Conservation (phyloP, 35 echinoderm and acorn worm genomes). For the Antedon bifida region DNA sequence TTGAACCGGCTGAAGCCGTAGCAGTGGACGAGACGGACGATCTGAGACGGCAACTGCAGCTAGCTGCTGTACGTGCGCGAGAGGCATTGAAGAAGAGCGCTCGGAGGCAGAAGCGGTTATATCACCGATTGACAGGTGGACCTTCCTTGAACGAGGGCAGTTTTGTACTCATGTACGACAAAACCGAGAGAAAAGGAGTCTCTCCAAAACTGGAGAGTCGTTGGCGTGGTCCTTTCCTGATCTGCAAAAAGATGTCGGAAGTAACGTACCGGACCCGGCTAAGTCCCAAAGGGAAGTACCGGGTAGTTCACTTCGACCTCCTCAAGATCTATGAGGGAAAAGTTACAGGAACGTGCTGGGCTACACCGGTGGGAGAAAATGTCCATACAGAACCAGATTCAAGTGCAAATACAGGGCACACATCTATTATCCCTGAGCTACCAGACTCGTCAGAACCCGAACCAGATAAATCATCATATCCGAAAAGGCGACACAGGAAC, state of each 20-base stretch:
- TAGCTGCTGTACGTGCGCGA: neutral
- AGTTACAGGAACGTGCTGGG: slow-evolving; percentile 21
- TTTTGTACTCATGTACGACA: no score
- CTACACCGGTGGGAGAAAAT: no score
- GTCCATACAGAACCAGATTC: no score
- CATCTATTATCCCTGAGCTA: no score
- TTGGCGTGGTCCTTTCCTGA: slow-evolving; percentile 38
- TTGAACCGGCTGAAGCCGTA: neutral
- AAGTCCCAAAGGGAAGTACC: no score
- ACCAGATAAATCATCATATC: no score
- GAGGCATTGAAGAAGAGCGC: neutral
- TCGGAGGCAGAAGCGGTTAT: no score
- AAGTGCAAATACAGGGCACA: no score
- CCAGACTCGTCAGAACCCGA: no score
- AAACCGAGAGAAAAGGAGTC: no score
- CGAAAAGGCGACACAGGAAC: no score
- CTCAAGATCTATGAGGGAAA: slow-evolving; percentile 13
- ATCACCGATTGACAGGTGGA: neutral
- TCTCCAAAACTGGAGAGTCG: no score
- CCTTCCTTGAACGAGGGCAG: slow-evolving; percentile 1
- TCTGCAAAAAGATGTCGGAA: slow-evolving; percentile 24
- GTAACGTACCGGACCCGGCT: slow-evolving; percentile 19
- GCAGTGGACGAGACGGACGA: slow-evolving; percentile 6
- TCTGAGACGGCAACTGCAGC: neutral
- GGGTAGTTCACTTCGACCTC: slow-evolving; percentile 22